Percentiles rank a stretch among this genome's conserved stretches.
phyloP scores from a whole-genome alignment of 1,140 invertebrate species.

The Drosophila cardini region DNA sequence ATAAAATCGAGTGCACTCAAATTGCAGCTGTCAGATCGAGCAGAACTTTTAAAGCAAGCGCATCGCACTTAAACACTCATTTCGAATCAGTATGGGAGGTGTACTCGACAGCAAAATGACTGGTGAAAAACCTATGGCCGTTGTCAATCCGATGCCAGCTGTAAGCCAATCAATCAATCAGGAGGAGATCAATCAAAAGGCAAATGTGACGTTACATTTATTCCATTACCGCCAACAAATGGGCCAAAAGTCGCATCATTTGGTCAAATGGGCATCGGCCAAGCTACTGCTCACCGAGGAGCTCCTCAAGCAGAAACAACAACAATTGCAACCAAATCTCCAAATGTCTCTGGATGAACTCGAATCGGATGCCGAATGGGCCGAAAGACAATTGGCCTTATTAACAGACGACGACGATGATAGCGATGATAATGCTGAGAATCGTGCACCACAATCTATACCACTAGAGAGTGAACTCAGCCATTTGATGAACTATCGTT shows the following conservation, averaged over 20 bases:
- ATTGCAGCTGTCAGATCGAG: slow-evolving; percentile 57
- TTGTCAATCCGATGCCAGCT: slow-evolving; percentile 5
- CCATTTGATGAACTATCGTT: slow-evolving; percentile 50
- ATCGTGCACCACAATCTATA: slow-evolving; percentile 20
- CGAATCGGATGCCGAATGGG: slow-evolving; percentile 47
- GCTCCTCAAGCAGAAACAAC: slow-evolving; percentile 55
- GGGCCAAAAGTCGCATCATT: slow-evolving; percentile 53
- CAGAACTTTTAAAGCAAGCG: slow-evolving; percentile 33
- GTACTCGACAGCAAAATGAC: slow-evolving; percentile 45
- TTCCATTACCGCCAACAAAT: slow-evolving; percentile 71
- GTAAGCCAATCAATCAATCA: slow-evolving; percentile 3
- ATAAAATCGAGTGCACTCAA: slow-evolving; percentile 43
- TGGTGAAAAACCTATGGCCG: slow-evolving; percentile 32
- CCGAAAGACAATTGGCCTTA: slow-evolving; percentile 31
- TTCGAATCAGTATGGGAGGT: slow-evolving; percentile 54
- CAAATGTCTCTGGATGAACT: neutral
- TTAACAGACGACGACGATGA: slow-evolving; percentile 56
- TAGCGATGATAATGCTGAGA: slow-evolving; percentile 46
- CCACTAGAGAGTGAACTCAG: slow-evolving; percentile 34
- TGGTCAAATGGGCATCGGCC: slow-evolving; percentile 70
- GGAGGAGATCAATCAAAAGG: slow-evolving; percentile 2
- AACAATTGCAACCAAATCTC: neutral
- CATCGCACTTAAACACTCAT: neutral
- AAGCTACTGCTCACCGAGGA: slow-evolving; percentile 73
- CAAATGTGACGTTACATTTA: slow-evolving; percentile 55